Evolutionary conservation across 2,113 vertebrate species (phyloP).

Genomic region (Malurus alboscapulatus): DNA sequence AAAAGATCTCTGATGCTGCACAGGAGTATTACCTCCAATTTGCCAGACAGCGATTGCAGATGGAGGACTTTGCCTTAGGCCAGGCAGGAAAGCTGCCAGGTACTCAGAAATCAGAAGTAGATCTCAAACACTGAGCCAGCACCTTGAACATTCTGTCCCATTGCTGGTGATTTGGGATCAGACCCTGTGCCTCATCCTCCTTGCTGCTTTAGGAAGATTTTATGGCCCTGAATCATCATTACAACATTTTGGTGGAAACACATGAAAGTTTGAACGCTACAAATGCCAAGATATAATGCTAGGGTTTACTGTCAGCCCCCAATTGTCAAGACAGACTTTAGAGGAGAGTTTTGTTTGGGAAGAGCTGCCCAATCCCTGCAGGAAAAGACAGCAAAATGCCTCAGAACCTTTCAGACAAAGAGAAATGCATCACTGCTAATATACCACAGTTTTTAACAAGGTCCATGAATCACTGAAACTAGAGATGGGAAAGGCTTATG

Average conservation of each 20-base stretch:
- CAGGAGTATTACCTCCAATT: not conserved
- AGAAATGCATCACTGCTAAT: not conserved
- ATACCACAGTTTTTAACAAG: not conserved
- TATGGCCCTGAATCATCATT: not conserved
- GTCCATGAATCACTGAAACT: not conserved
- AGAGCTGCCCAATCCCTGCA: not conserved
- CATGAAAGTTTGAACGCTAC: not conserved
- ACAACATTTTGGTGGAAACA: not conserved
- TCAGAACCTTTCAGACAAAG: not conserved
- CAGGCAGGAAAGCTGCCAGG: not conserved
- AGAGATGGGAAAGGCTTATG: not conserved
- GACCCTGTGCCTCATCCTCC: not conserved
- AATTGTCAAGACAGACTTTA: not conserved
- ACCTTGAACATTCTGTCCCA: not conserved
- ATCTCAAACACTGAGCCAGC: not conserved
- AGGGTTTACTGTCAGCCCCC: not conserved
- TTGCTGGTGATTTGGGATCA: fast-evolving
- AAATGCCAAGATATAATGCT: fast-evolving
- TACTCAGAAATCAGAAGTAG: not conserved
- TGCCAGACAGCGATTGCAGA: not conserved
- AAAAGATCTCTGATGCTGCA: not conserved
- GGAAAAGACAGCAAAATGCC: not conserved
- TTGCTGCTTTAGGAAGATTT: not conserved
- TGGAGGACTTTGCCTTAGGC: not conserved
- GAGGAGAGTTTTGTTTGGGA: not conserved